phyloP scores from a whole-genome alignment of 2,888 invertebrate genomes.

The Ophioninae sp. region DNA sequence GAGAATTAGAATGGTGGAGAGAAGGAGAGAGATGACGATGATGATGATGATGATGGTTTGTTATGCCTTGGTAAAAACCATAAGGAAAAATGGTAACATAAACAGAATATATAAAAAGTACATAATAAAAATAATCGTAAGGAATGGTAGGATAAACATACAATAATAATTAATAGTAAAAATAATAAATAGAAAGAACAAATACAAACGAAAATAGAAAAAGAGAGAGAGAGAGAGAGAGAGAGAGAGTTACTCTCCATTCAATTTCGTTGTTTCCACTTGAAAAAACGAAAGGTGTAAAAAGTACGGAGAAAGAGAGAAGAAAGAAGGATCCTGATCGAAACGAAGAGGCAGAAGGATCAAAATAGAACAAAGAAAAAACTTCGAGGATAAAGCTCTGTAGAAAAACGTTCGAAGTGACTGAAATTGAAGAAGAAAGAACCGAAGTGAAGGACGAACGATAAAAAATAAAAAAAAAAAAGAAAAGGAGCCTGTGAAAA shows the following conservation, averaged over 20 bases:
- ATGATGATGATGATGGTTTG: no score
- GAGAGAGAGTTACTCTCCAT: conserved; percentile 26
- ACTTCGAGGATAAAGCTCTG: conserved; percentile 3
- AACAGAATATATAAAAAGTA: no score
- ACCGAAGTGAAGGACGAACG: conserved; percentile 12
- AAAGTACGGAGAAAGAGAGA: neutral
- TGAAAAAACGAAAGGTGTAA: neutral
- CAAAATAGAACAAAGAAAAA: conserved; percentile 10
- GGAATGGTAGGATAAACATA: no score
- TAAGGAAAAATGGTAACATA: no score
- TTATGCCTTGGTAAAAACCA: no score
- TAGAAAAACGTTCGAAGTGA: conserved; percentile 48
- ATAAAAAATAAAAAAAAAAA: conserved; percentile 22
- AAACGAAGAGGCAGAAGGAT: conserved; percentile 10
- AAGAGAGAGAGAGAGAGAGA: neutral
- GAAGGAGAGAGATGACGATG: no score
- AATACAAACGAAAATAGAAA: neutral
- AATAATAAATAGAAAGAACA: no score
- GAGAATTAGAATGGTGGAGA: no score
- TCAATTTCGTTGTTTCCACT: conserved; percentile 33
- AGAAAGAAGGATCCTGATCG: conserved; percentile 3
- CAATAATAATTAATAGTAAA: no score
- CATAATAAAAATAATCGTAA: no score
- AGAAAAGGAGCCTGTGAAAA: conserved; percentile 39
- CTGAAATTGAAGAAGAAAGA: conserved; percentile 34